Percentiles rank a stretch among this genome's conserved stretches.
Evolutionary conservation across 2,888 invertebrate genomes (phyloP).

Genomic region (Bugula neritina): DNA sequence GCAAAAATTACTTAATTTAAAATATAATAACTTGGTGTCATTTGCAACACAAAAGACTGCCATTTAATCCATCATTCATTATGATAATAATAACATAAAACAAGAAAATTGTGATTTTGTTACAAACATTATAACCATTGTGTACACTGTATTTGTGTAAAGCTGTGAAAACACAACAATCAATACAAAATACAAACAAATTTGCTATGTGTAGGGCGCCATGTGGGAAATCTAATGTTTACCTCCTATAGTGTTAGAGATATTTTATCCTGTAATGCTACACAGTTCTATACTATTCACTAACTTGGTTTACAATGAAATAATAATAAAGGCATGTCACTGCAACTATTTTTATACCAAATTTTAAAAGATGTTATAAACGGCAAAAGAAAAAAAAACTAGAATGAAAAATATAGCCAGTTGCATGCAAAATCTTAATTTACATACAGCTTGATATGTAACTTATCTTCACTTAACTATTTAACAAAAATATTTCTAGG

Average conservation of each 20-base stretch:
- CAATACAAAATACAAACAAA: conserved; percentile 26
- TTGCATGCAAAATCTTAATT: no score
- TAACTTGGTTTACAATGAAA: background rate
- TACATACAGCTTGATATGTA: no score
- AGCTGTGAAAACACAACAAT: conserved; percentile 26
- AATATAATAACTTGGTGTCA: conserved; percentile 24
- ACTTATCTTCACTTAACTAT: no score
- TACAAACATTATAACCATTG: conserved; percentile 16
- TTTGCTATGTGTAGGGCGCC: conserved; percentile 16
- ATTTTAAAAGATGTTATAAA: no score
- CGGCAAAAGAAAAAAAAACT: no score
- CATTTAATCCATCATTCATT: conserved; percentile 21
- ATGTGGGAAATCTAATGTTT: conserved; percentile 4
- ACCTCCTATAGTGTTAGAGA: conserved; percentile 14
- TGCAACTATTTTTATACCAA: no score
- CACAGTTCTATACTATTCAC: background rate
- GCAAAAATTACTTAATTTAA: conserved; percentile 23
- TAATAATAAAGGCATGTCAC: no score
- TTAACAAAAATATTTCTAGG: no score
- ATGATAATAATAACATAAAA: conserved; percentile 18
- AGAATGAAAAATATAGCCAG: no score
- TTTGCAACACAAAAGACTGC: background rate
- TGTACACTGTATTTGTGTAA: conserved; percentile 7
- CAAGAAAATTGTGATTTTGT: conserved; percentile 21
- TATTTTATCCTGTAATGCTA: background rate